phyloP scores from a whole-genome alignment of 2,888 invertebrate species.

The Sminthurides aquaticus region DNA sequence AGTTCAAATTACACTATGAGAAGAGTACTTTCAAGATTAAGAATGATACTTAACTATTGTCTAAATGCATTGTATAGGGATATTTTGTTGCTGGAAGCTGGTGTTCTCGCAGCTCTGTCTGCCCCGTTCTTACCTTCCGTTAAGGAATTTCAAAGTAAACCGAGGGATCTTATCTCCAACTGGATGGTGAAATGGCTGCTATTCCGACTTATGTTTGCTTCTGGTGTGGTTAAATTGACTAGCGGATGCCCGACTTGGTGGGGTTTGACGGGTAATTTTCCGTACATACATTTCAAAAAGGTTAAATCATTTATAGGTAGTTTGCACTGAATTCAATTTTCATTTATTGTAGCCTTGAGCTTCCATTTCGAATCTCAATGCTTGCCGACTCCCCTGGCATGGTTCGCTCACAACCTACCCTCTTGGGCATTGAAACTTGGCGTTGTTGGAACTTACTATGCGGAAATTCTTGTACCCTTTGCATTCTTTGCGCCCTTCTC shows the following conservation, averaged over 20 bases:
- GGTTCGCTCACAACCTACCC: constrained; percentile 66
- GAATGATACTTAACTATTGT: too few species aligned
- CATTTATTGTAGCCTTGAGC: constrained; percentile 52
- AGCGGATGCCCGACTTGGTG: constrained; percentile 70
- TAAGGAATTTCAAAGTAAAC: constrained; percentile 43
- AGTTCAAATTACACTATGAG: too few species aligned
- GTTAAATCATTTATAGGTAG: too few species aligned
- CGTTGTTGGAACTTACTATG: constrained; percentile 56
- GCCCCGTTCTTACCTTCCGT: constrained; percentile 56
- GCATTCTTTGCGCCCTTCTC: constrained; percentile 65
- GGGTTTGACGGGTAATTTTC: constrained; percentile 59
- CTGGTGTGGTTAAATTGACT: constrained; percentile 63
- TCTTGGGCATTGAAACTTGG: constrained; percentile 57
- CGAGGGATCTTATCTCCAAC: constrained; percentile 54
- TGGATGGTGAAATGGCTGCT: constrained; percentile 66
- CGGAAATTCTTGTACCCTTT: constrained; percentile 62
- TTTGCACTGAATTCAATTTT: constrained; percentile 1
- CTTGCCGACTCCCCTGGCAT: constrained; percentile 63
- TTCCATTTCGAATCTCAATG: constrained; percentile 68
- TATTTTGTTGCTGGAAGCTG: constrained; percentile 63
- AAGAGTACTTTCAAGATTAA: too few species aligned
- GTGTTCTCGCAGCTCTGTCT: constrained; percentile 61
- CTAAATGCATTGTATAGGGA: constrained; percentile 63
- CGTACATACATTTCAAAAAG: too few species aligned
- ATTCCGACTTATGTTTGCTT: constrained; percentile 64